Evolutionary conservation across 2,888 invertebrate species (phyloP).

Genomic region (Nomada lathburiana): DNA sequence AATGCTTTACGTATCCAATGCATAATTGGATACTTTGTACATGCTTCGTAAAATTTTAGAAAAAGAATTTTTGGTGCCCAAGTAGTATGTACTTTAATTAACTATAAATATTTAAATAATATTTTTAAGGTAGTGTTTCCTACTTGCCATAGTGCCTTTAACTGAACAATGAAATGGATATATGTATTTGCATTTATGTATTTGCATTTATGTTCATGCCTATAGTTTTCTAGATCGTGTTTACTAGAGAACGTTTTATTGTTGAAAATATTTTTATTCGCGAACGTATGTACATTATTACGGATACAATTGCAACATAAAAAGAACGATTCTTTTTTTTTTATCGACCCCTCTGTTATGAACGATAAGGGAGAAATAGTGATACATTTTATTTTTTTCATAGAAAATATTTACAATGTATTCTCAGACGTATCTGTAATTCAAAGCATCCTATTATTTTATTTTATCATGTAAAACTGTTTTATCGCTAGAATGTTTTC

Average conservation of each 20-base stretch:
- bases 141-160: constrained; percentile 68
- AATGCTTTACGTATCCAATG: constrained; percentile 9
- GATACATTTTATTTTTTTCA: constrained; percentile 3
- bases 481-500: constrained; percentile 12
- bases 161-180: constrained; percentile 35
- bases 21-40: constrained; percentile 22
- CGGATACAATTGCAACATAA: constrained; percentile 24
- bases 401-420: constrained; percentile 26
- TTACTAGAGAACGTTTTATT: constrained; percentile 27
- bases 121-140: constrained; percentile 50
- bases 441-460: neutral
- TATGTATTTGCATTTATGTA: constrained; percentile 13
- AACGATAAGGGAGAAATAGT: constrained; percentile 9
- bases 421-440: constrained; percentile 22
- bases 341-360: constrained; percentile 9
- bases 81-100: constrained; percentile 15
- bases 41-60: neutral
- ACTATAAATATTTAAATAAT: constrained; percentile 57
- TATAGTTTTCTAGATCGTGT: constrained; percentile 37
- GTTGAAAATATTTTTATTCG: constrained; percentile 28
- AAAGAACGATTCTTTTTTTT: constrained; percentile 12
- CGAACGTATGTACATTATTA: constrained; percentile 47
- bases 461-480: constrained; percentile 3
- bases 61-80: constrained; percentile 23
- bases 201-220: constrained; percentile 37